Conservation (phyloP, 2,888 invertebrate genomes). For the Xylota sylvarum region DNA sequence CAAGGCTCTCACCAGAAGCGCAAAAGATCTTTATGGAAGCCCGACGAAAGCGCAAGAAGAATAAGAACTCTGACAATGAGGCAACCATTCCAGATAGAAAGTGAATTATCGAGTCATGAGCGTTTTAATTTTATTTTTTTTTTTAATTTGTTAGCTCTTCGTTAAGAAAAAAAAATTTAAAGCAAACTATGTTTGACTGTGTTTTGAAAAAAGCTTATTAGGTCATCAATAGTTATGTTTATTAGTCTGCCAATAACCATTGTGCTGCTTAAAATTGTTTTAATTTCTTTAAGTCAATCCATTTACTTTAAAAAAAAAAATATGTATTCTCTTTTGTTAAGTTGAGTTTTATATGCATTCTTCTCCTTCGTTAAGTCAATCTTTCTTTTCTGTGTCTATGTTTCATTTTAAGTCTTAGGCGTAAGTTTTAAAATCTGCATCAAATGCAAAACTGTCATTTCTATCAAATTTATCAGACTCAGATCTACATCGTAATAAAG, state of each 20-base stretch:
- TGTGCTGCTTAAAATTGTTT: slow-evolving; percentile 24
- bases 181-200: slow-evolving; percentile 33
- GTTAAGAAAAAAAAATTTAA: slow-evolving; percentile 38
- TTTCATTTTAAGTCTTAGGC: slow-evolving; percentile 48
- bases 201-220: slow-evolving; percentile 23
- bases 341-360: slow-evolving; percentile 25
- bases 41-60: slow-evolving; percentile 81
- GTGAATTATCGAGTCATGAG: slow-evolving; percentile 52
- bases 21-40: slow-evolving; percentile 81
- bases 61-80: slow-evolving; percentile 77
- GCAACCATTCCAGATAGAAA: slow-evolving; percentile 77
- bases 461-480: not conserved
- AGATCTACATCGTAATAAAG: not conserved
- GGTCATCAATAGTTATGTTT: slow-evolving; percentile 26
- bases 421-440: slow-evolving; percentile 29
- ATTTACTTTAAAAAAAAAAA: not conserved
- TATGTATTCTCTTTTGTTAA: slow-evolving; percentile 41
- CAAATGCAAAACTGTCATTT: not conserved
- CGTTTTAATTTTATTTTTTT: slow-evolving; percentile 14
- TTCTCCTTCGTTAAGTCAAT: slow-evolving; percentile 32
- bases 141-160: slow-evolving; percentile 29
- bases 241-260: slow-evolving; percentile 22
- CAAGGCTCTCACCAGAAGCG: slow-evolving; percentile 81
- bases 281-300: slow-evolving; percentile 3
- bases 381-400: slow-evolving; percentile 3